These are phyloP conservation scores for Ectemnius lituratus DNA, from an alignment of 2,888 invertebrate genomes.

Conservation along the genomic window DNA sequence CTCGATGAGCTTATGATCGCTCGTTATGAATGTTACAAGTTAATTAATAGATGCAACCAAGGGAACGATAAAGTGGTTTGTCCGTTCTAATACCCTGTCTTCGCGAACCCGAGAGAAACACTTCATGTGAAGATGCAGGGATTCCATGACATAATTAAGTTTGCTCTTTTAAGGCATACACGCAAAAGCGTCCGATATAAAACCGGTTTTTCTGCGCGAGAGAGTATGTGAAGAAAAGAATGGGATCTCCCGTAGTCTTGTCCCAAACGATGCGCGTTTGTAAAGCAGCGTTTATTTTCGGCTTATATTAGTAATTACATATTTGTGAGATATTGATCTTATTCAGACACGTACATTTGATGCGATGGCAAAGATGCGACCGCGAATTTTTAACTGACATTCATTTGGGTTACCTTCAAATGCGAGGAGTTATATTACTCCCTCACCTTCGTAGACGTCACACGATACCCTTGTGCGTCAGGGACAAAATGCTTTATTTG, in stretches of 20 bases:
- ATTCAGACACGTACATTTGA: not conserved
- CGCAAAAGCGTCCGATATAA: constrained; percentile 55
- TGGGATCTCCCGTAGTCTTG: constrained; percentile 41
- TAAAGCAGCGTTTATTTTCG: too few species aligned
- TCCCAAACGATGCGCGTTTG: too few species aligned
- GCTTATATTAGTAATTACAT: too few species aligned
- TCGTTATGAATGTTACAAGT: too few species aligned
- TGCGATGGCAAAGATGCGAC: too few species aligned
- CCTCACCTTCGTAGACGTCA: constrained; percentile 36
- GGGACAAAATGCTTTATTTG: constrained; percentile 26
- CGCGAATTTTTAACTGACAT: not conserved
- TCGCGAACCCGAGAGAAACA: not conserved
- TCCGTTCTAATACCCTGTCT: too few species aligned
- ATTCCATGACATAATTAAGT: constrained; percentile 23
- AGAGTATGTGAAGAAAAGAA: constrained; percentile 39
- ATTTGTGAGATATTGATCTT: not conserved
- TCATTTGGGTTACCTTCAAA: constrained; percentile 38
- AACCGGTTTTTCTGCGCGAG: constrained; percentile 62
- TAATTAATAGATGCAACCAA: too few species aligned
- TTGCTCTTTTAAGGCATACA: constrained; percentile 43
- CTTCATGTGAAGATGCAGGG: not conserved
- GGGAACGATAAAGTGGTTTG: too few species aligned
- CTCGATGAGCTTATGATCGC: too few species aligned
- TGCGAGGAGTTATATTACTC: constrained; percentile 39
- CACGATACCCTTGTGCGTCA: constrained; percentile 25